Base-by-base conservation (phyloP, 2,113 vertebrate genomes). In the Hippocampus comes region DNA sequence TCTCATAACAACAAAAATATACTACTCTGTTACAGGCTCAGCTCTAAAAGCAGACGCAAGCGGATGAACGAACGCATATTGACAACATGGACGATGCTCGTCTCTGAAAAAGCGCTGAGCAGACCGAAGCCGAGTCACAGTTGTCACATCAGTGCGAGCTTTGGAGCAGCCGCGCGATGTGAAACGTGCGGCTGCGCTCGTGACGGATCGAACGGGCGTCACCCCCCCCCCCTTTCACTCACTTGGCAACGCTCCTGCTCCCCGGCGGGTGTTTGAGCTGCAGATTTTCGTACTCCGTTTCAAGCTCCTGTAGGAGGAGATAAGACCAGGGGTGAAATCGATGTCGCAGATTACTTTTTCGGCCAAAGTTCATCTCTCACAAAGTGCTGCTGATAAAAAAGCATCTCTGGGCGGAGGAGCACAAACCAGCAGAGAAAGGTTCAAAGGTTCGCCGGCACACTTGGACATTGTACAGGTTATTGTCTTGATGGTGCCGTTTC, bases 231-330 rank as follows among this genome's bases (percentile, higher is more conserved):
- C 15, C 23, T 1, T 48, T 51, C 51, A 90, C 95, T 95, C 91
- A 99, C 97, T 93, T 96, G 77, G 95, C 96, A 51, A 91, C 87
- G 72, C 94, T 96, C 42, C 92, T 93, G 25, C 86, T 88, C 14
- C 88, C 92, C 79, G 93, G 94, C 70, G 72, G 69, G 0, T 95
- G 95, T 42, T 87, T 83, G 0, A 90, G 87, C 2, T 94, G 92
- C 71, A 99, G 93, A 73, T 99, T 99, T 67, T 95, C 96, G 0
- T 99, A 99, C 75, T 98, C 96, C 0, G 92, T 93, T 56, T 98
- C 96, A 0, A 84, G 82, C 23, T 89, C 82, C 91, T 93, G 90
- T 2, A 68, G 46, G 74, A 64, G 43, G 68, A 74, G n/a, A 82
- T 51, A 65, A 20, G 61, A 9, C 73, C 7, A 25, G 67, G 46